These are phyloP conservation scores for Yoshiicerus persimilis DNA, from an alignment of 1,140 invertebrate genomes.

Conservation along the genomic window DNA sequence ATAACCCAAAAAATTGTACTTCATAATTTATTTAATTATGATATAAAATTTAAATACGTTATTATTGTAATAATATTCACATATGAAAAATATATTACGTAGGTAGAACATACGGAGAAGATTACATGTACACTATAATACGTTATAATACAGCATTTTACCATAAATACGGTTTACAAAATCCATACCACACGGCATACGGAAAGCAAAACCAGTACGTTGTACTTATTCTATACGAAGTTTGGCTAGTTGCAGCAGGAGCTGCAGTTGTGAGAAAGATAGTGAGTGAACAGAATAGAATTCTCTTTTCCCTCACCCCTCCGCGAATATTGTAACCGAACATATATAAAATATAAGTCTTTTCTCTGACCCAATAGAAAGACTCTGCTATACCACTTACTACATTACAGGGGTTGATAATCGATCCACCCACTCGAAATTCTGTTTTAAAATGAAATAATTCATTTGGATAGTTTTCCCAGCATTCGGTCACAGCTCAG, in stretches of 20 bases:
- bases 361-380: neutral
- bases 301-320: neutral
- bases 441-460: conserved; percentile 5
- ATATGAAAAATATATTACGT: too few species aligned
- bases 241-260: neutral
- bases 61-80: too few species aligned
- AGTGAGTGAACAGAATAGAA: neutral
- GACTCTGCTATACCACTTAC: neutral
- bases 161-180: too few species aligned
- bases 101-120: too few species aligned
- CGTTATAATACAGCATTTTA: too few species aligned
- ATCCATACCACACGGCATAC: neutral
- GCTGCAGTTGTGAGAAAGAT: too few species aligned
- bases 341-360: neutral
- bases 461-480: neutral
- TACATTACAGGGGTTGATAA: neutral
- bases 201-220: neutral
- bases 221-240: neutral
- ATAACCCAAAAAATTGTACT: too few species aligned
- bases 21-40: too few species aligned
- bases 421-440: neutral
- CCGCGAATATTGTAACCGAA: neutral
- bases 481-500: neutral
- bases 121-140: too few species aligned
- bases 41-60: too few species aligned